These are phyloP conservation scores for Nasonia giraulti DNA, from an alignment of 1,140 invertebrate species.

Conservation along the genomic window DNA sequence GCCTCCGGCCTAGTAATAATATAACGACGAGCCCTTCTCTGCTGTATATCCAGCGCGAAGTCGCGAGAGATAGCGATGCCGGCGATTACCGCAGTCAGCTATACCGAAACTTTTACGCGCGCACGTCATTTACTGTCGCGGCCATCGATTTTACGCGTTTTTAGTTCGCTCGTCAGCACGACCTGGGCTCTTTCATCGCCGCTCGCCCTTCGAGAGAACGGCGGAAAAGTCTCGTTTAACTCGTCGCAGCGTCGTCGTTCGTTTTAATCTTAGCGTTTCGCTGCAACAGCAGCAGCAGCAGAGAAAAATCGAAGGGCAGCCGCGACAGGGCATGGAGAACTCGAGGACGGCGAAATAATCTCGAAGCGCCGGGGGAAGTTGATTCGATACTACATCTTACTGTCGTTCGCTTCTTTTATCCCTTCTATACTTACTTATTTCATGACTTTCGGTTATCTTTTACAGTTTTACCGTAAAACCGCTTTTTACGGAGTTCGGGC, in stretches of 20 bases:
- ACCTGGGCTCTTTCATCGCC: not conserved
- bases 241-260: not conserved
- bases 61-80: too few relatives aligned
- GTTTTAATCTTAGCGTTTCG: slow-evolving; percentile 14
- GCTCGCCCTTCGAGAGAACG: not conserved
- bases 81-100: not conserved
- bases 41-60: not conserved
- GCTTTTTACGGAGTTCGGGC: slow-evolving; percentile 35
- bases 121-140: not conserved
- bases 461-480: slow-evolving; percentile 46
- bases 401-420: slow-evolving; percentile 41
- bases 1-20: not conserved
- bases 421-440: slow-evolving; percentile 42
- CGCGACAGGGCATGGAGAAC: not conserved
- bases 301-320: not conserved
- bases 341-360: slow-evolving; percentile 30
- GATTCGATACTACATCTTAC: slow-evolving; percentile 46
- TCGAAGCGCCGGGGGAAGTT: slow-evolving; percentile 16
- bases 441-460: slow-evolving; percentile 47
- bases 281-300: not conserved
- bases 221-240: not conserved
- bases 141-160: not conserved
- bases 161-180: not conserved
- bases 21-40: not conserved
- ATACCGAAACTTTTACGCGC: not conserved